Percentiles rank a stretch among this genome's conserved stretches.
phyloP scores from a whole-genome alignment of 2,113 vertebrate species.

The Scatophagus argus region DNA sequence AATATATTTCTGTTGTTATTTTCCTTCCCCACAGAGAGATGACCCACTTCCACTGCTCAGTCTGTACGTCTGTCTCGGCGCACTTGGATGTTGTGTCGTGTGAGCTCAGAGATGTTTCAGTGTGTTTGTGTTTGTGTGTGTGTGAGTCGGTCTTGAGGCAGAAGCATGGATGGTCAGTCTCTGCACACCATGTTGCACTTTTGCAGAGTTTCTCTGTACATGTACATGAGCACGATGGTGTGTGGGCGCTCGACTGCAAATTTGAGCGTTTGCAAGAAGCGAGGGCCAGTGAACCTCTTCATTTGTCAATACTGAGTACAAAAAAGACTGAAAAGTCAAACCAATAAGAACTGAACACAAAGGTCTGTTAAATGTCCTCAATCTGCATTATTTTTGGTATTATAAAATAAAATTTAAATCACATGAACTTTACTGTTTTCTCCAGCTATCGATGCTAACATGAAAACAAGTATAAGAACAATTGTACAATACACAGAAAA shows the following conservation, averaged over 20 bases:
- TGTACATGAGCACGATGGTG: neutral
- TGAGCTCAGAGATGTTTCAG: constrained; percentile 7
- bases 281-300: neutral
- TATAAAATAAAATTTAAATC: neutral
- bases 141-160: too few species aligned
- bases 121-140: constrained; percentile 8
- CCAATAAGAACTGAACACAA: neutral
- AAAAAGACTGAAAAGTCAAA: neutral
- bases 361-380: too few species aligned
- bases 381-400: neutral
- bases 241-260: constrained; percentile 22
- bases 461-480: neutral
- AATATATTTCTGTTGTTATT: constrained; percentile 70
- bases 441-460: too few species aligned
- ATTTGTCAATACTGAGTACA: neutral
- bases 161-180: constrained; percentile 7
- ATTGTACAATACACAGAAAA: too few species aligned
- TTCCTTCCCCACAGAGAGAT: constrained; percentile 65
- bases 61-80: constrained; percentile 38
- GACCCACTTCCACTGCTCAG: constrained; percentile 70
- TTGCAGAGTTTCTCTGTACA: constrained; percentile 2
- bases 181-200: neutral
- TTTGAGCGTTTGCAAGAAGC: constrained; percentile 9
- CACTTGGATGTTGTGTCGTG: constrained; percentile 6
- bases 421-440: neutral